Percentiles rank a stretch among this genome's conserved stretches.
Conservation (phyloP, 2,113 vertebrate genomes). For the Dasypus novemcinctus region DNA sequence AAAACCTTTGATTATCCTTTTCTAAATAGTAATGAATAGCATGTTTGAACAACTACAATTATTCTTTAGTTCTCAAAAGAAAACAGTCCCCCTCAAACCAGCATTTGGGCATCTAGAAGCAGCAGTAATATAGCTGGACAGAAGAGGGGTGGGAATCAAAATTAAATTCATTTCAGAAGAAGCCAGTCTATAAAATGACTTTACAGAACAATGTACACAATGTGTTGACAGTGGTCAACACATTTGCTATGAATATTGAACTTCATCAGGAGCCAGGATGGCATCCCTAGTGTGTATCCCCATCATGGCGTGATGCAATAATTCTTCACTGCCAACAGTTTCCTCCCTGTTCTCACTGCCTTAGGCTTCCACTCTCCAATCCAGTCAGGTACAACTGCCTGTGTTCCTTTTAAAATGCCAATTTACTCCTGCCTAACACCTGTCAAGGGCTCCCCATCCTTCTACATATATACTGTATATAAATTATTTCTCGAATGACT, state of each 20-base stretch:
- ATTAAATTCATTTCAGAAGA: slow-evolving; percentile 28
- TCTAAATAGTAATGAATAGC: background rate
- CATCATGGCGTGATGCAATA: background rate
- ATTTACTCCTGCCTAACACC: background rate
- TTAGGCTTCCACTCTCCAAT: background rate
- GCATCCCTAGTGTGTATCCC: background rate
- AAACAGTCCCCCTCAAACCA: background rate
- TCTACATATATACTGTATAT: background rate
- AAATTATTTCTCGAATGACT: background rate
- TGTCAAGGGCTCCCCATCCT: background rate
- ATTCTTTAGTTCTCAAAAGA: background rate
- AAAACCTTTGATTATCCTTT: background rate
- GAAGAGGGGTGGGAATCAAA: background rate
- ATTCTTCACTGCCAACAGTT: background rate
- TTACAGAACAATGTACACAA: background rate
- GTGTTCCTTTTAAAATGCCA: background rate
- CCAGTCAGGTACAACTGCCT: background rate
- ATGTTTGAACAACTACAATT: background rate
- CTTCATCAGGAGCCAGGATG: background rate
- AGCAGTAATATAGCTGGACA: background rate
- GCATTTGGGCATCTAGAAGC: background rate
- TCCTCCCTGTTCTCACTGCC: background rate
- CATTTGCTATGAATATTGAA: background rate
- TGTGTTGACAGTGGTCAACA: background rate
- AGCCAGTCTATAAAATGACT: background rate